Base-by-base conservation (phyloP, 2,888 invertebrate species). In the Meandrusa payeni region DNA sequence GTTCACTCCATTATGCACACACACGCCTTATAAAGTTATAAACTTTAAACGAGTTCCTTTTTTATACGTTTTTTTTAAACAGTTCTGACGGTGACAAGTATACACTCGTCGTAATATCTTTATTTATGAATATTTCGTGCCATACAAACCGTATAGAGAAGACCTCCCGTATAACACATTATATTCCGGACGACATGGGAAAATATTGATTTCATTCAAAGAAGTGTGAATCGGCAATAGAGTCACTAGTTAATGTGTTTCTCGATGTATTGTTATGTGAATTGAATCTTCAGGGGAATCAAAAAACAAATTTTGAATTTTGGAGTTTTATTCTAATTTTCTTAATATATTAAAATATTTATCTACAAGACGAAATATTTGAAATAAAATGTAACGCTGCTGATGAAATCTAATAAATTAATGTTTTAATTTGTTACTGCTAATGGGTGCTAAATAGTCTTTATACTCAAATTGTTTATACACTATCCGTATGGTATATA, bases 21-120 rank as follows among this genome's bases (percentile, higher is more conserved):
- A 73, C 72, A 74, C 69, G 69, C 57, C 61, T 70, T 70, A 73
- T 76, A 66, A 75, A 76, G 74, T 72, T 73, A 70, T 71, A 69
- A 76, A 75, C 55, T 58, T 59, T 54, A 55, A 50, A 62, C 64
- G 62, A 33, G 5, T 20, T 22, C 24, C 19, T 29, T 43, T 37
- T 37, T 43, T n/a, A n/a, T n/a, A n/a, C 11, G 38, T 32, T 51
- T 41, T 34, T 34, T 11, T 27, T 10, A 10, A 28, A 20, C 31
- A 31, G 24, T 26, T 62, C 50, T 51, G 46, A 49, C 52, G 52
- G 47, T 52, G 48, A 51, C 45, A 46, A 45, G 33, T 29, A 37
- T 38, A 27, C 38, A 31, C 36, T 11, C 13, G 15, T 29, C 5
- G 32, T 34, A 23, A 42, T 23, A 36, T 27, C 26, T 43, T 43